phyloP scores from a whole-genome alignment of 1,140 invertebrate genomes.

The Ceratina japonica region DNA sequence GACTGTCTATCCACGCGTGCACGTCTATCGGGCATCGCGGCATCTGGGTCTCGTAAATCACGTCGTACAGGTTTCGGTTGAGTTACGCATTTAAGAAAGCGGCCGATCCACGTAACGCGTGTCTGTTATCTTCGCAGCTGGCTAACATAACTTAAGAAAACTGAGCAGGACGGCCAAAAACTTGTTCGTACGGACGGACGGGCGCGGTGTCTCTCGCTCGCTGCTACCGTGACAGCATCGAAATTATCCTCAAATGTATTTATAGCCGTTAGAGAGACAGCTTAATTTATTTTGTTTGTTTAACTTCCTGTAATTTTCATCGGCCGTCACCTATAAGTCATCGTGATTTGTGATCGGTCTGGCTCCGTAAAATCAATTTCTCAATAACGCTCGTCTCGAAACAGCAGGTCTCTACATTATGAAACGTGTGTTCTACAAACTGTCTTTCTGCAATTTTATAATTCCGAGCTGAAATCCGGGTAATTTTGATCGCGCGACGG shows the following conservation, averaged over 20 bases:
- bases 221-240: background rate
- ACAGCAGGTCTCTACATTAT: no score
- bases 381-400: no score
- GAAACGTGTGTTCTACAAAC: no score
- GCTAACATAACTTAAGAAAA: constrained; percentile 1
- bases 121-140: background rate
- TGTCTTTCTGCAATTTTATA: no score
- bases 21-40: background rate
- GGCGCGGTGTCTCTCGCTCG: background rate
- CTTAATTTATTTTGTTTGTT: background rate
- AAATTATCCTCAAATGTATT: background rate
- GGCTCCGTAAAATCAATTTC: no score
- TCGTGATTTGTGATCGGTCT: no score
- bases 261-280: background rate
- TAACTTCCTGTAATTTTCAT: no score
- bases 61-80: background rate
- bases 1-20: no score
- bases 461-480: no score
- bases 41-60: constrained; percentile 17
- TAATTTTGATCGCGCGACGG: no score
- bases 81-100: constrained; percentile 7
- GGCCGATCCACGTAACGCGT: background rate
- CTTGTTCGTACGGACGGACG: background rate
- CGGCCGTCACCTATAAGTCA: no score
- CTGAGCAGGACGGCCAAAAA: background rate